Conservation (phyloP, 1,140 invertebrate species). For the Cotesia typhae region DNA sequence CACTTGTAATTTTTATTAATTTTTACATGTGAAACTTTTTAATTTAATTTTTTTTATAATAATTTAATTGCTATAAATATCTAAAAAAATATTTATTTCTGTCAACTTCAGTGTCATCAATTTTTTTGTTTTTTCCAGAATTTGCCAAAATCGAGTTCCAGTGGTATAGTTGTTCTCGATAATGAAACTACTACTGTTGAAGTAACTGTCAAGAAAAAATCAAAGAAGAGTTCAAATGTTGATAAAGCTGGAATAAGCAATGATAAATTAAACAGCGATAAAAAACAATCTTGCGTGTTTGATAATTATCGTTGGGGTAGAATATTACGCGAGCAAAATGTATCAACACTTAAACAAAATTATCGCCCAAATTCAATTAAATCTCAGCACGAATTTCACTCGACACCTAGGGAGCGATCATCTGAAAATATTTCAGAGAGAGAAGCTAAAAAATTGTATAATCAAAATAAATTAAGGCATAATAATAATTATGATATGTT, state of each 20-base stretch:
- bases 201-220: slow-evolving; percentile 43
- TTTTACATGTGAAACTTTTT: no score
- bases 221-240: slow-evolving; percentile 18
- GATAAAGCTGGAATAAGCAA: slow-evolving; percentile 5
- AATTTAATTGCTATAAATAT: no score
- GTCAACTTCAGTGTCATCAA: neutral
- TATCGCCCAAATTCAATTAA: slow-evolving; percentile 26
- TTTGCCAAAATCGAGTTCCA: slow-evolving; percentile 15
- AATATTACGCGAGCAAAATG: slow-evolving; percentile 45
- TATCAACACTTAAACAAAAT: slow-evolving; percentile 38
- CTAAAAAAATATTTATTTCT: neutral
- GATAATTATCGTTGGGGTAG: slow-evolving; percentile 42
- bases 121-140: slow-evolving; percentile 21
- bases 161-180: slow-evolving; percentile 38
- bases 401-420: slow-evolving; percentile 34
- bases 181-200: slow-evolving; percentile 41
- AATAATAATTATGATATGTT: slow-evolving; percentile 1
- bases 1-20: no score
- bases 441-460: slow-evolving; percentile 26
- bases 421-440: slow-evolving; percentile 18
- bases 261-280: slow-evolving; percentile 38
- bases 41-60: no score
- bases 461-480: slow-evolving; percentile 23
- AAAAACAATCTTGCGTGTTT: slow-evolving; percentile 25
- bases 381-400: neutral